Conservation (phyloP, 2,888 invertebrate species). For the Chaitophorus viminalis region DNA sequence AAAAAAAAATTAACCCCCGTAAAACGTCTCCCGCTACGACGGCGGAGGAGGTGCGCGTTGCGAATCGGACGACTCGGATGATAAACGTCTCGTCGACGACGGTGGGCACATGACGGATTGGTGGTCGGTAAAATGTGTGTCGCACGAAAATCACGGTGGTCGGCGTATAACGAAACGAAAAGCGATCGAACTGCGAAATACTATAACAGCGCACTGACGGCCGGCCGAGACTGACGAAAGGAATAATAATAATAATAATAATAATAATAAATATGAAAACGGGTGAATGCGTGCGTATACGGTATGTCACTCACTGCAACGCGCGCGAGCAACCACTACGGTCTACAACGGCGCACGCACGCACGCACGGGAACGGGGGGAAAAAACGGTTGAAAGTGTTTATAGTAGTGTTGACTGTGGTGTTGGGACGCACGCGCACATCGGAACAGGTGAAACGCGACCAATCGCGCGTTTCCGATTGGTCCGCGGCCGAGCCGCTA, state of each 20-base stretch:
- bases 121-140: background rate
- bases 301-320: background rate
- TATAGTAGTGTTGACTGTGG: too few species aligned
- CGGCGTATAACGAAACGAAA: background rate
- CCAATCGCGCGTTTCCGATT: background rate
- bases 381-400: slow-evolving; percentile 58
- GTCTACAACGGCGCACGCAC: background rate
- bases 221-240: background rate
- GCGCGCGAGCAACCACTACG: background rate
- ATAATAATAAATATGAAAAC: slow-evolving; percentile 6
- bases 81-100: too few species aligned
- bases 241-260: background rate
- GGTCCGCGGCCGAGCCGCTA: background rate
- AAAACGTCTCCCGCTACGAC: too few species aligned
- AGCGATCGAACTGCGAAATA: too few species aligned
- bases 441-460: slow-evolving; percentile 21
- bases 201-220: background rate
- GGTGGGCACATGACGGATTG: too few species aligned
- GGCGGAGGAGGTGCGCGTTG: too few species aligned
- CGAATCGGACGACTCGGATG: too few species aligned
- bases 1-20: too few species aligned
- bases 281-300: too few species aligned
- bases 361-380: background rate
- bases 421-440: slow-evolving; percentile 50
- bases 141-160: background rate